phyloP scores from a whole-genome alignment of 2,888 invertebrate species.

The Elysia crispata region DNA sequence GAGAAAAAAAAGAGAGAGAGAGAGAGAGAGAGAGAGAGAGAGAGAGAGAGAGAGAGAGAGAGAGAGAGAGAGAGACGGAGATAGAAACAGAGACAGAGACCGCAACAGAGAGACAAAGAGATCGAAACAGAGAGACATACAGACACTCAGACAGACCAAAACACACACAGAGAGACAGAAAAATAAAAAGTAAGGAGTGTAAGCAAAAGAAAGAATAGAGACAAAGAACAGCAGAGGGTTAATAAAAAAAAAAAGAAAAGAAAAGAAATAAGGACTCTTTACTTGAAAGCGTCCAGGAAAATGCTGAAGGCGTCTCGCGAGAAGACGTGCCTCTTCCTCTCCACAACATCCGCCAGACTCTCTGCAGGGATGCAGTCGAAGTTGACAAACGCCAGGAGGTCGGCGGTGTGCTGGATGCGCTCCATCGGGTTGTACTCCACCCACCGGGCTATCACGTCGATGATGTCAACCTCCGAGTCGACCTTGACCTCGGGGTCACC shows the following conservation, averaged over 20 bases:
- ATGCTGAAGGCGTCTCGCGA: slow-evolving; percentile 19
- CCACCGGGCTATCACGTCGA: slow-evolving; percentile 37
- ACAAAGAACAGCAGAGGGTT: too few relatives aligned
- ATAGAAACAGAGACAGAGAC: slow-evolving; percentile 1
- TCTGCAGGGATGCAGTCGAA: slow-evolving; percentile 36
- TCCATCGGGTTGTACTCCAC: slow-evolving; percentile 35
- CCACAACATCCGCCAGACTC: slow-evolving; percentile 18
- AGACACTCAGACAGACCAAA: slow-evolving; percentile 14
- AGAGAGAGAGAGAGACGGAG: not conserved
- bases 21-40: slow-evolving; percentile 3
- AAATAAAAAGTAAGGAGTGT: too few relatives aligned
- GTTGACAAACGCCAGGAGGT: slow-evolving; percentile 31
- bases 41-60: not conserved
- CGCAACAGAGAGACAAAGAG: not conserved
- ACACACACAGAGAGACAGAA: not conserved
- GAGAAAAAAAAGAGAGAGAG: not conserved
- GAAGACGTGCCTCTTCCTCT: slow-evolving; percentile 32
- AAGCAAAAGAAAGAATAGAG: too few relatives aligned
- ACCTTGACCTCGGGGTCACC: slow-evolving; percentile 40
- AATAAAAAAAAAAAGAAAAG: not conserved
- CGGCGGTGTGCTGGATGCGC: slow-evolving; percentile 1
- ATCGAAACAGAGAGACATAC: slow-evolving; percentile 2
- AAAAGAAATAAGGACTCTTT: not conserved
- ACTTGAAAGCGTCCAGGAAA: slow-evolving; percentile 42
- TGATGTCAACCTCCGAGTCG: slow-evolving; percentile 32